Evolutionary conservation across 2,797 vertebrate genomes (phyloP).

Genomic region (Coccyzus lansbergi): DNA sequence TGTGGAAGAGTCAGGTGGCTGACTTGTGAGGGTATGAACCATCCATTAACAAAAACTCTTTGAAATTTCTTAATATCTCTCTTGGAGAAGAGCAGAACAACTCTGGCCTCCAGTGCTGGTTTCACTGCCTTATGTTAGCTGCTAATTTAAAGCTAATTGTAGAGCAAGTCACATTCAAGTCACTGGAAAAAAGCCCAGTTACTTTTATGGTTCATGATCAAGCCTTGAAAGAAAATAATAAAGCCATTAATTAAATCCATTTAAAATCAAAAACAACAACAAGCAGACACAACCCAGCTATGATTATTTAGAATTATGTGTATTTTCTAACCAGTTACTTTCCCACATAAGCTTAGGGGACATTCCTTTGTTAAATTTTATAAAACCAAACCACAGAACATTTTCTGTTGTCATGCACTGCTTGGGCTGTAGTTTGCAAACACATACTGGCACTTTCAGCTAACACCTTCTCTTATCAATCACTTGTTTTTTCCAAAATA

Average conservation of each 20-base stretch:
- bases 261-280: neutral
- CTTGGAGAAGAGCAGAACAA: neutral
- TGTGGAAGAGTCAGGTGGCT: neutral
- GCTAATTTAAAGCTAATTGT: slow-evolving; percentile 29
- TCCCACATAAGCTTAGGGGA: neutral
- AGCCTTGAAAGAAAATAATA: slow-evolving; percentile 11
- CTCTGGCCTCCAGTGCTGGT: neutral
- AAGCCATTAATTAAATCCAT: neutral
- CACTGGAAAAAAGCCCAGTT: neutral
- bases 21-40: neutral
- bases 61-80: neutral
- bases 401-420: neutral
- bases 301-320: neutral
- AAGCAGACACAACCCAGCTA: neutral
- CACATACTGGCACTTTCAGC: neutral
- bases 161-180: neutral
- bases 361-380: neutral
- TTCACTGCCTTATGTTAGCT: neutral
- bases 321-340: neutral
- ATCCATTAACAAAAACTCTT: neutral
- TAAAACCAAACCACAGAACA: neutral
- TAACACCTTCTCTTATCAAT: neutral
- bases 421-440: neutral
- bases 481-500: neutral
- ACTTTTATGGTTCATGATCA: neutral